These are phyloP conservation scores for Meda fulgida DNA, from an alignment of 2,797 vertebrate genomes.

Conservation along the genomic window DNA sequence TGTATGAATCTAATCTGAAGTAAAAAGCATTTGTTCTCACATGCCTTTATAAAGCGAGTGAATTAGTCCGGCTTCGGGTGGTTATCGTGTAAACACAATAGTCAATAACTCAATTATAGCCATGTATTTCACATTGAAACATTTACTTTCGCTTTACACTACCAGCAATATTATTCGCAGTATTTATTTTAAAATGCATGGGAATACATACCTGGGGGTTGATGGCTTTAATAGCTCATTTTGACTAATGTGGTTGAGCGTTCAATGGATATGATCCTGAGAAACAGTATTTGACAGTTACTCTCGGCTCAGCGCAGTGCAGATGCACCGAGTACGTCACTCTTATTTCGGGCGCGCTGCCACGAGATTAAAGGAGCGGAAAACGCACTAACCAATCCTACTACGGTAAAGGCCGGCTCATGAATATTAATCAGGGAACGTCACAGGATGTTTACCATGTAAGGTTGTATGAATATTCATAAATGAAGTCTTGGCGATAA, in stretches of 20 bases:
- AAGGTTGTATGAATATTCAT: not conserved
- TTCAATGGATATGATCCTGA: not conserved
- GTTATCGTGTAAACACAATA: not conserved
- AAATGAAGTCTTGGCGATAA: not conserved
- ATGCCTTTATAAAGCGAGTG: not conserved
- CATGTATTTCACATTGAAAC: not conserved
- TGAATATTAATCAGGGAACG: not conserved
- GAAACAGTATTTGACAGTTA: not conserved
- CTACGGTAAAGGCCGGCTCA: not conserved
- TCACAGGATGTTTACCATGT: too few relatives aligned
- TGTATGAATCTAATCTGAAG: not conserved
- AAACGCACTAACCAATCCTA: slow-evolving; percentile 4
- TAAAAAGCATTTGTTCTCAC: not conserved
- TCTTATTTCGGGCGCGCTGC: slow-evolving; percentile 1
- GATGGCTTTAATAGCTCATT: not conserved
- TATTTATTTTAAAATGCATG: not conserved
- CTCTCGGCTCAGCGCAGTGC: not conserved
- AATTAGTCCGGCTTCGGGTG: not conserved
- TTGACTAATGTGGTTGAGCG: not conserved
- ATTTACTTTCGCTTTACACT: slow-evolving; percentile 49
- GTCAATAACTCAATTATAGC: too few relatives aligned
- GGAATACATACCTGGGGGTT: slow-evolving; percentile 42
- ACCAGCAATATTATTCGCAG: not conserved
- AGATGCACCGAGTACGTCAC: slow-evolving; percentile 4
- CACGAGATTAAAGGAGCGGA: slow-evolving; percentile 31